These are phyloP conservation scores for Cordilura impudica DNA, from an alignment of 2,888 invertebrate genomes.

Conservation along the genomic window DNA sequence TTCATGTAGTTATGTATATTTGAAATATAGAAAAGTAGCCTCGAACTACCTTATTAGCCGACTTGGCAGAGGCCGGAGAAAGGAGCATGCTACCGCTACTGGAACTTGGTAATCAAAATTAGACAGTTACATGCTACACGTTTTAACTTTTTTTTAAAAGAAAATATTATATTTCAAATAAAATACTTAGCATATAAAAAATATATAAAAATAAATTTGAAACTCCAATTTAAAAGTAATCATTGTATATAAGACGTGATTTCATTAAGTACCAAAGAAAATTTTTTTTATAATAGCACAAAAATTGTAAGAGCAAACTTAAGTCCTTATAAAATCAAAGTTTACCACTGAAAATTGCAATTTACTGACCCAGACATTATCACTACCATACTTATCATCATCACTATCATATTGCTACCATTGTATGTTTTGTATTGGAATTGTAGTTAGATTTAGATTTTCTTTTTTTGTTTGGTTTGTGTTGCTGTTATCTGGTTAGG, in stretches of 20 bases:
- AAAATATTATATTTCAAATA: too few relatives aligned
- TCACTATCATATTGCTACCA: slow-evolving; percentile 7
- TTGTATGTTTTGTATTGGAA: slow-evolving; percentile 4
- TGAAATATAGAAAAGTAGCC: too few relatives aligned
- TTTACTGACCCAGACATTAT: slow-evolving; percentile 57
- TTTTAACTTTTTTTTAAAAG: too few relatives aligned
- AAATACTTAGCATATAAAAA: too few relatives aligned
- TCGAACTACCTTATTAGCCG: too few relatives aligned
- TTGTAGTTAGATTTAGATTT: slow-evolving; percentile 30
- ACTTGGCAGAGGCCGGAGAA: too few relatives aligned
- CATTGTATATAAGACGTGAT: slow-evolving; percentile 28
- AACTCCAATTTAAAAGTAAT: not conserved
- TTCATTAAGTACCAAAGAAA: not conserved
- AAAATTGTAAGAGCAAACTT: slow-evolving; percentile 20
- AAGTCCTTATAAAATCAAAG: slow-evolving; percentile 62
- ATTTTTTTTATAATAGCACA: slow-evolving; percentile 15
- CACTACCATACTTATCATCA: slow-evolving; percentile 27
- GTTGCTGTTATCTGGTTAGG: slow-evolving; percentile 44
- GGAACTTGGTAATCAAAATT: too few relatives aligned
- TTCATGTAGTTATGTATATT: too few relatives aligned
- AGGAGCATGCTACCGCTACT: too few relatives aligned
- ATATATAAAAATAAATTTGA: too few relatives aligned
- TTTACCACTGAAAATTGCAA: slow-evolving; percentile 58
- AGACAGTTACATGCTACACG: too few relatives aligned
- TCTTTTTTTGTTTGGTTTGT: not conserved